Conservation (phyloP, 92 coral and sea anemone species). For the Bergia sp. region DNA sequence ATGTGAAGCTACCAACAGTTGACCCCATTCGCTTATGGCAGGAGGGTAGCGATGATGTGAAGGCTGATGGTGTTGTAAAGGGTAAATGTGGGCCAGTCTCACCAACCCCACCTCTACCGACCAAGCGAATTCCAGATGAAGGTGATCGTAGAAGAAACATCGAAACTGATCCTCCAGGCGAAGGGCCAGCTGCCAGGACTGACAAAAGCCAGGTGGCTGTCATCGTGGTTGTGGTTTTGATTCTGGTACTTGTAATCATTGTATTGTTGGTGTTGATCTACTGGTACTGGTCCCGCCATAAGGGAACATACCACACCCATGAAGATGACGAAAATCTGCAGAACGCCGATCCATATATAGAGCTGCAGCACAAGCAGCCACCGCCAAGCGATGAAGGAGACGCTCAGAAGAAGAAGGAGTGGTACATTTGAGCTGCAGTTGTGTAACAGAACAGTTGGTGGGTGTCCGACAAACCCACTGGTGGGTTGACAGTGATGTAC, state of each 20-base stretch:
- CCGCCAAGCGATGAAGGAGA: constrained; percentile 46
- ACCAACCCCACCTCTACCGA: constrained; percentile 67
- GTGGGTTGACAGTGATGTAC: not conserved
- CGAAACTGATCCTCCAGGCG: constrained; percentile 46
- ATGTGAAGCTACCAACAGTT: constrained; percentile 37
- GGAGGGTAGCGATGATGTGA: constrained; percentile 31
- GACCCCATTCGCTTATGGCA: constrained; percentile 77
- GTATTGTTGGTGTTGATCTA: constrained; percentile 71
- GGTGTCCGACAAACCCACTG: not conserved
- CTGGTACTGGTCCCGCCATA: constrained; percentile 90
- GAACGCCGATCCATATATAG: constrained; percentile 72
- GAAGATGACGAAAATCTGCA: constrained; percentile 77
- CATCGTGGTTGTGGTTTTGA: constrained; percentile 66
- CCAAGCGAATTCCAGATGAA: constrained; percentile 65
- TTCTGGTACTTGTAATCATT: constrained; percentile 64
- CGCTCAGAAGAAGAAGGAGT: constrained; percentile 77
- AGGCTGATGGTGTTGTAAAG: not conserved
- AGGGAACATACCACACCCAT: constrained; percentile 93
- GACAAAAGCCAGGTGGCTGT: constrained; percentile 73
- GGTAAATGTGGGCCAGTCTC: constrained; percentile 70
- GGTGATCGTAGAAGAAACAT: not conserved
- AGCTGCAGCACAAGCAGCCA: constrained; percentile 58
- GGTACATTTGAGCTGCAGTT: constrained; percentile 64
- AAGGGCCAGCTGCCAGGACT: constrained; percentile 37
- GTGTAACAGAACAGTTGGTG: not conserved